Evolutionary conservation across 2,113 vertebrate genomes (phyloP), one percentile per base, ranked within the genome.

Genomic region (Pangasianodon hypophthalmus): DNA sequence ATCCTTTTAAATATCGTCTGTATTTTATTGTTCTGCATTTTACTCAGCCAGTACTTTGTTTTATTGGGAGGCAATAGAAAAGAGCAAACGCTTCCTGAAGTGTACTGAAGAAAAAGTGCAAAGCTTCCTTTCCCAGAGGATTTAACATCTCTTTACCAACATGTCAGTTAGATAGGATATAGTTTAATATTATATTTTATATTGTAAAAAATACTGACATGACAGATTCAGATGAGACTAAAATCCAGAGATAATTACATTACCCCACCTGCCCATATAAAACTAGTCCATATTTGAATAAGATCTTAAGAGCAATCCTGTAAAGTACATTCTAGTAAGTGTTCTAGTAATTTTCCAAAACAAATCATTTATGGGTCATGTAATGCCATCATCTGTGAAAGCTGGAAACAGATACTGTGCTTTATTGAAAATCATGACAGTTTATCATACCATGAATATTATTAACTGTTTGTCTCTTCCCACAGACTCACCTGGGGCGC

Each of bases 401-500:
- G n/a, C 16, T 24, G 21, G 32, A 71, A n/a, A 44, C 41, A 19
- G 18, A 75, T 75, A 75, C 71, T 75, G 37, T 21, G 19, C 21
- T 26, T 77, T 26, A 77, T n/a, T 77, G 18, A 75, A 44, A 21
- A 77, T 44, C 9, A 10, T 80, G 46, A 50, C 24, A 58, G 18
- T 60, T 52, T 67, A 48, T 85, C 6, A 67, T n/a, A 37, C 1
- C 41, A 11, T 83, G 52, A 37, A 83, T 48, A 48, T 60, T 29
- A 46, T 48, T 44, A 19, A 14, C 9, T 13, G 48, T 50, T 86
- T 52, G 18, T 89, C 32, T 82, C 26, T 69, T 71, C 85, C 24
- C 84, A 48, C 92, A 97, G 96, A 96, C 79, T 95, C 95, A 29
- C 73, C 95, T n/a, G 95, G 95, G 90, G 92, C 93, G 0, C 94